Evolutionary conservation across 2,797 vertebrate genomes (phyloP), one percentile per base, ranked within the genome.

Genomic region (Gymnocypris eckloni): DNA sequence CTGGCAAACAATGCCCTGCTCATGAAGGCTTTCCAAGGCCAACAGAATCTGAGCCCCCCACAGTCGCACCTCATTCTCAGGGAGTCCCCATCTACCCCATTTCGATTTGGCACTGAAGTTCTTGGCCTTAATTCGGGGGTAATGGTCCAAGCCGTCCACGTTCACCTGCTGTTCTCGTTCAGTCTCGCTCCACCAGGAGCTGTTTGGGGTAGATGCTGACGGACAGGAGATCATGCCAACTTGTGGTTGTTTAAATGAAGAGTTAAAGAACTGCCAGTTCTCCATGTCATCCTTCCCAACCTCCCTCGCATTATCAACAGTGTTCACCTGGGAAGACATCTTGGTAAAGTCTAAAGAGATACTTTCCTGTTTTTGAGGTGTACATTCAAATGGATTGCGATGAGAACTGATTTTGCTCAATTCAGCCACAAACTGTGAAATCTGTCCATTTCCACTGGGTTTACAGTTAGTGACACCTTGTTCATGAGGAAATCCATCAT

Each of bases 31-130:
- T 88, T 99, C 98, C 86, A 99, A 91, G 3, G 97, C 97, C 92
- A 99, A 88, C 67, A 99, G 93, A 45, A 96, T 95, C 95, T 99
- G 97, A 0, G 98, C 98, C 4, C 96, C 98, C 97, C 97, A 99
- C 20, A 96, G 93, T 43, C 93, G 95, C 86, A 97, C 97, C 90
- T 97, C 96, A 10, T 94, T 93, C 85, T 99, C 98, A 0, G 95
- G 93, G 89, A 97, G 94, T 6, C 94, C 95, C 95, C 95, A 96
- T 1, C 89, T 93, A 50, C 84, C 86, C 83, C 90, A 87, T 89
- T 89, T 1, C 0, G 76, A 50, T 84, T 88, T 93, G 15, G 81
- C 33, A 52, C 61, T 85, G 2, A 91, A 84, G 12, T 87, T 87
- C 86, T 89, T 92, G 37, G 71, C 11, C 1, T 91, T 90, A 18